Conservation (phyloP, 2,113 vertebrate species). For the Sturnus vulgaris region DNA sequence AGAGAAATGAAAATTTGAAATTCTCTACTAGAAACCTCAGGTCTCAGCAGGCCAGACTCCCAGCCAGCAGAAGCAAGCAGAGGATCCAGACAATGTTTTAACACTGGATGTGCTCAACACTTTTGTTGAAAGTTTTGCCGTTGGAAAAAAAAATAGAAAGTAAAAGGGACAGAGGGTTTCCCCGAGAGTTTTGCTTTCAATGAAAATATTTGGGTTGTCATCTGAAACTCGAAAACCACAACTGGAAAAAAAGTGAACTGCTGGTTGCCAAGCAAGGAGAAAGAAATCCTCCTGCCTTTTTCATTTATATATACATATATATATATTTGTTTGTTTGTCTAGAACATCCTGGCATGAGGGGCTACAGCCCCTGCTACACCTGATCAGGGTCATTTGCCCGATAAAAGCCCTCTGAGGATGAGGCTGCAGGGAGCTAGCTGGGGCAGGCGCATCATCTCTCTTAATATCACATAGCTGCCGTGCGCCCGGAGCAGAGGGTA, state of each 20-base stretch:
- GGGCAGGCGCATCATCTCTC: background rate
- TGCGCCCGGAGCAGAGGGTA: background rate
- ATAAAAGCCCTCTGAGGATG: background rate
- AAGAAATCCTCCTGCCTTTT: background rate
- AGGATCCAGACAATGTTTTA: background rate
- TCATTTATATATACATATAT: no score
- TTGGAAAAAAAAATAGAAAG: background rate
- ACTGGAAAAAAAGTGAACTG: background rate
- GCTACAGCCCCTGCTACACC: background rate
- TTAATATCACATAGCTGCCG: background rate
- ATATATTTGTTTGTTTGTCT: no score
- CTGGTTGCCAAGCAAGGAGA: background rate
- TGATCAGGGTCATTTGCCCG: background rate
- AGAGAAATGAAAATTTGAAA: background rate
- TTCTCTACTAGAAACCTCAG: background rate
- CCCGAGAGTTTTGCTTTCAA: background rate
- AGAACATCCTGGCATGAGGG: background rate
- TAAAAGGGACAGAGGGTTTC: background rate
- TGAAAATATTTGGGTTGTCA: background rate
- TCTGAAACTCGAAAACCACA: slow-evolving; percentile 11
- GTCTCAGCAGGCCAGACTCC: background rate
- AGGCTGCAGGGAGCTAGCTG: background rate
- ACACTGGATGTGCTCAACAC: background rate
- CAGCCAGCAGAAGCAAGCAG: background rate
- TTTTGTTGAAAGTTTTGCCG: background rate